Conservation (phyloP, 2,113 vertebrate genomes). For the Lagopus leucura region DNA sequence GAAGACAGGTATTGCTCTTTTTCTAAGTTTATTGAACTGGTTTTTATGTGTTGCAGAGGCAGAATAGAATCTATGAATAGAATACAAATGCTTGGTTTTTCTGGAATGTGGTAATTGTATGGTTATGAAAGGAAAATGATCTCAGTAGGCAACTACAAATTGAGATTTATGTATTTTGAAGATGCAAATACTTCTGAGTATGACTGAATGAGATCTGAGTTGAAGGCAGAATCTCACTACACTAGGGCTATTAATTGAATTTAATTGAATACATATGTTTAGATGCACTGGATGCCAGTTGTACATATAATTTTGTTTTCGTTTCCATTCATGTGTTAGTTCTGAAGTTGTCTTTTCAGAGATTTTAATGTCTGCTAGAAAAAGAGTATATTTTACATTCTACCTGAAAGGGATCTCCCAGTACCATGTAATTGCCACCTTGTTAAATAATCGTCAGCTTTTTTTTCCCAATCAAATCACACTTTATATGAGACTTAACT, state of each 20-base stretch:
- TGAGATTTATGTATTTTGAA: not conserved
- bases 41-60: not conserved
- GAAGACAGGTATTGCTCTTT: constrained; percentile 86
- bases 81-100: not conserved
- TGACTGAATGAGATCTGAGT: not conserved
- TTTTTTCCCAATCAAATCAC: not conserved
- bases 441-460: not conserved
- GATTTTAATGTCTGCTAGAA: not conserved
- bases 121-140: not conserved
- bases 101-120: not conserved
- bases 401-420: not conserved
- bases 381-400: not conserved
- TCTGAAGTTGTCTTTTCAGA: not conserved
- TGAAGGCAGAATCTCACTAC: not conserved
- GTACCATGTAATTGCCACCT: not conserved
- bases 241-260: not conserved
- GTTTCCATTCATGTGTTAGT: not conserved
- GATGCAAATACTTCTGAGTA: not conserved
- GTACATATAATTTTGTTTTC: not conserved
- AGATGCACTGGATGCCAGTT: not conserved
- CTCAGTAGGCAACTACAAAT: not conserved
- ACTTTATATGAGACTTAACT: not conserved
- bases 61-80: not conserved
- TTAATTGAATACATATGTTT: not conserved
- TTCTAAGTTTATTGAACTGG: not conserved